These are phyloP conservation scores for Puntigrus tetrazona DNA, from an alignment of 2,113 vertebrate species.

Conservation along the genomic window DNA sequence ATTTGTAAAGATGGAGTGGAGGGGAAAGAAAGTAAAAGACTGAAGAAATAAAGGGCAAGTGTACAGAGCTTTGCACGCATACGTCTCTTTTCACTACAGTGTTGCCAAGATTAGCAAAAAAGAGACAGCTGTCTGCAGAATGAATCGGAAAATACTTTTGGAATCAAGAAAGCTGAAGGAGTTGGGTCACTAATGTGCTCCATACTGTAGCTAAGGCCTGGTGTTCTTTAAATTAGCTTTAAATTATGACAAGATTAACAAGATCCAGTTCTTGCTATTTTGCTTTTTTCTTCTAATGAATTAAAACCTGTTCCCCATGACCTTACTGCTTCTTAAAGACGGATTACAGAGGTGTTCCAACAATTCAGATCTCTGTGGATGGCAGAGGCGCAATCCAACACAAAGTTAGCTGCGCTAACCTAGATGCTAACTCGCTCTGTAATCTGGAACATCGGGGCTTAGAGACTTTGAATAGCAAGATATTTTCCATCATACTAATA, in stretches of 20 bases:
- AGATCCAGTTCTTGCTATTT: neutral
- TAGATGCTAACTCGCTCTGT: neutral
- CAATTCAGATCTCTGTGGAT: neutral
- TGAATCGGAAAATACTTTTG: neutral
- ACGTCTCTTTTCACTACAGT: neutral
- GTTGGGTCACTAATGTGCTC: neutral
- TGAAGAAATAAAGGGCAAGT: neutral
- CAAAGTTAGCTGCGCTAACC: conserved; percentile 12
- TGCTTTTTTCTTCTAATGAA: neutral
- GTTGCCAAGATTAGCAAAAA: conserved; percentile 9
- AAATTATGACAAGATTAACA: neutral
- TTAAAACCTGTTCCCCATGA: conserved; percentile 50
- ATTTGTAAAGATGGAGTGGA: neutral
- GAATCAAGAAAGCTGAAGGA: neutral
- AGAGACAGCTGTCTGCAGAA: neutral
- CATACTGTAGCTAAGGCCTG: neutral
- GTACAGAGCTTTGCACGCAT: conserved; percentile 2
- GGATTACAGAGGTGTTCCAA: conserved; percentile 43
- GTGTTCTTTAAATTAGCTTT: neutral
- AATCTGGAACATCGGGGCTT: conserved; percentile 13
- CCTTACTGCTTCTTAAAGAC: conserved; percentile 47
- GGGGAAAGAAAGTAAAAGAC: neutral
- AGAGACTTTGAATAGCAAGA: conserved; percentile 19
- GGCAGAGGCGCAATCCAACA: neutral
- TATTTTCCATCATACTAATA: neutral